These are phyloP conservation scores for Alaudala cheleensis DNA, from an alignment of 2,113 vertebrate genomes.

Conservation along the genomic window DNA sequence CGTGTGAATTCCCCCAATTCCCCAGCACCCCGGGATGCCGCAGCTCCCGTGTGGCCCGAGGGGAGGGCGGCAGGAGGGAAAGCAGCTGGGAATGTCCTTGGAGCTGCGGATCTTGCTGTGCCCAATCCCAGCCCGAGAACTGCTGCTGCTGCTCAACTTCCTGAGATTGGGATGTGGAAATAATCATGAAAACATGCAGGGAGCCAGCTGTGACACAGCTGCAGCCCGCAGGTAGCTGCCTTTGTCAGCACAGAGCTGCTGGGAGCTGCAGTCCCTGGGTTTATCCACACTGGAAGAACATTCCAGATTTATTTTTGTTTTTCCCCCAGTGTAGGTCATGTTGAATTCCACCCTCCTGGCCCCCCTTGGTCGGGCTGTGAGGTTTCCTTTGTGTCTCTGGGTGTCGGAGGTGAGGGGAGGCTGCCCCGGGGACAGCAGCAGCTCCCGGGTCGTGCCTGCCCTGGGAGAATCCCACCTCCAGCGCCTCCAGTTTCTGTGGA, in stretches of 20 bases:
- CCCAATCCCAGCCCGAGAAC: neutral
- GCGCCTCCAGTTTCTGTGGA: constrained; percentile 60
- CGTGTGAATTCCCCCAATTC: rapidly evolving
- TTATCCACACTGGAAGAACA: neutral
- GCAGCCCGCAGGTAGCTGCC: neutral
- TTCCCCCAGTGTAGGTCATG: rapidly evolving
- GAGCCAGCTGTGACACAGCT: neutral
- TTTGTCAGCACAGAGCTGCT: neutral
- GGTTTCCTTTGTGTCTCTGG: neutral
- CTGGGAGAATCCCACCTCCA: constrained; percentile 11
- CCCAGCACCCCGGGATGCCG: neutral
- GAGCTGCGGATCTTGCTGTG: neutral
- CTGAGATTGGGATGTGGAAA: rapidly evolving
- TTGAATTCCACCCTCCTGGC: neutral
- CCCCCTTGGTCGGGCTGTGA: neutral
- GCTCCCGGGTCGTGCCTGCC: neutral
- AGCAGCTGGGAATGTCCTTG: neutral
- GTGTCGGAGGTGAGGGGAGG: neutral
- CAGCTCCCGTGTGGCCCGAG: rapidly evolving
- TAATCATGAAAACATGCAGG: rapidly evolving
- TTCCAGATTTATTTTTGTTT: neutral
- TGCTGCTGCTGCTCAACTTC: neutral
- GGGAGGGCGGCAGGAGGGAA: neutral
- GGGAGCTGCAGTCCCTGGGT: neutral
- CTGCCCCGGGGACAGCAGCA: neutral